Evolutionary conservation across 1,140 invertebrate species (phyloP).

Genomic region (Chymomyza costata): DNA sequence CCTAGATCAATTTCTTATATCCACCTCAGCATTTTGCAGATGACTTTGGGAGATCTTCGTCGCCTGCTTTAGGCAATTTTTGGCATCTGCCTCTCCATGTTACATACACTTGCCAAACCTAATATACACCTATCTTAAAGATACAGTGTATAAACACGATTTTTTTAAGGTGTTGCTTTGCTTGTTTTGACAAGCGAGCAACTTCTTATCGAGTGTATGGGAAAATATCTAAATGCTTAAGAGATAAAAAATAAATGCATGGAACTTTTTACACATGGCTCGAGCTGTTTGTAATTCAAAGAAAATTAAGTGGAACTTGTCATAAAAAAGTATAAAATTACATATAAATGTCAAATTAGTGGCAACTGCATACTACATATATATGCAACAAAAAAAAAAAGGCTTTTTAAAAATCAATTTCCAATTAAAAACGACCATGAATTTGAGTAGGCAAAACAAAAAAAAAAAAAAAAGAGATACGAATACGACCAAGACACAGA

Average conservation of each 20-base stretch:
- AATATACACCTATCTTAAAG: no score
- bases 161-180: conserved; percentile 56
- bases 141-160: conserved; percentile 15
- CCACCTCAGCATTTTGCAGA: no score
- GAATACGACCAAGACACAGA: no score
- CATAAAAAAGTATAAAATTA: conserved; percentile 20
- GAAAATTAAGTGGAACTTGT: conserved; percentile 11
- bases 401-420: conserved; percentile 41
- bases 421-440: conserved; percentile 23
- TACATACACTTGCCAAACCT: no score
- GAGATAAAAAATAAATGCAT: conserved; percentile 1
- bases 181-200: conserved; percentile 46
- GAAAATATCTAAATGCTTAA: conserved; percentile 14
- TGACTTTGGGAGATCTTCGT: no score
- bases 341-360: conserved; percentile 52
- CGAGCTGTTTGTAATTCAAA: no score
- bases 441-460: background rate
- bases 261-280: no score
- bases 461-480: conserved; percentile 5
- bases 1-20: no score
- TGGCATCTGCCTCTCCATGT: no score
- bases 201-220: conserved; percentile 21
- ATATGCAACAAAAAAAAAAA: conserved; percentile 25
- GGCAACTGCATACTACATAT: conserved; percentile 3
- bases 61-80: no score